A percentile compares a stretch with the other conserved stretches of the same genome.
Evolutionary conservation across 2,888 invertebrate genomes (phyloP).

Genomic region (Alsophila aescularia): DNA sequence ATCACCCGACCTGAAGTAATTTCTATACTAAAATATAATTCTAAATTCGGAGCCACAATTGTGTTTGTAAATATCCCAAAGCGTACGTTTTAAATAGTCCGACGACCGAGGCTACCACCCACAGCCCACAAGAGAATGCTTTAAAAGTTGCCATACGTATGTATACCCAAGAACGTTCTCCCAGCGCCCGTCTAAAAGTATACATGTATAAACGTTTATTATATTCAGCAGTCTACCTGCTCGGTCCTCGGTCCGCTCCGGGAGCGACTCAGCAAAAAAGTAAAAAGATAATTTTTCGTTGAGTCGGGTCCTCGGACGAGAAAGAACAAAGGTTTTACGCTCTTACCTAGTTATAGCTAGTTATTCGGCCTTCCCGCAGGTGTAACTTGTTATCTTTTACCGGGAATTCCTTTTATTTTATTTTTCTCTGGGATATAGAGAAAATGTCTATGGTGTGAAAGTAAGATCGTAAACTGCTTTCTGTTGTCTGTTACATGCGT

Average conservation of each 20-base stretch:
- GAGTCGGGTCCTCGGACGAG: conserved; percentile 65
- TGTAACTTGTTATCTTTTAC: conserved; percentile 78
- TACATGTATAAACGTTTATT: conserved; percentile 59
- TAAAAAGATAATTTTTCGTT: conserved; percentile 80
- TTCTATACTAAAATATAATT: conserved; percentile 5
- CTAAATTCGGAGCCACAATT: conserved; percentile 6
- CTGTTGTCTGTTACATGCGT: conserved; percentile 41
- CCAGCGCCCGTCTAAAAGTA: conserved; percentile 40
- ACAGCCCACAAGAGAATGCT: conserved; percentile 41
- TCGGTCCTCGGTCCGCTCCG: conserved; percentile 62
- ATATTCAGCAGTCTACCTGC: conserved; percentile 76
- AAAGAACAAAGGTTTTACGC: conserved; percentile 78
- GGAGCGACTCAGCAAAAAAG: conserved; percentile 75
- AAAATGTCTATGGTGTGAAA: conserved; percentile 60
- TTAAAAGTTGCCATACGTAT: conserved; percentile 40
- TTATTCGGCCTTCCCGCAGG: conserved; percentile 73
- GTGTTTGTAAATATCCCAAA: conserved; percentile 21
- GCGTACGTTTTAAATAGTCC: conserved; percentile 31
- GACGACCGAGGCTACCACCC: conserved; percentile 29
- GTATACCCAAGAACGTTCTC: conserved; percentile 39
- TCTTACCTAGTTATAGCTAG: conserved; percentile 77
- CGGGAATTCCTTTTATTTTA: conserved; percentile 66
- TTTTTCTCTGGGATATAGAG: conserved; percentile 54
- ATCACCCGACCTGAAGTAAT: background rate
- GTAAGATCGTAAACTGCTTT: conserved; percentile 50